These are phyloP conservation scores for Galerucella pusilla DNA, from an alignment of 2,888 invertebrate species.

Conservation along the genomic window DNA sequence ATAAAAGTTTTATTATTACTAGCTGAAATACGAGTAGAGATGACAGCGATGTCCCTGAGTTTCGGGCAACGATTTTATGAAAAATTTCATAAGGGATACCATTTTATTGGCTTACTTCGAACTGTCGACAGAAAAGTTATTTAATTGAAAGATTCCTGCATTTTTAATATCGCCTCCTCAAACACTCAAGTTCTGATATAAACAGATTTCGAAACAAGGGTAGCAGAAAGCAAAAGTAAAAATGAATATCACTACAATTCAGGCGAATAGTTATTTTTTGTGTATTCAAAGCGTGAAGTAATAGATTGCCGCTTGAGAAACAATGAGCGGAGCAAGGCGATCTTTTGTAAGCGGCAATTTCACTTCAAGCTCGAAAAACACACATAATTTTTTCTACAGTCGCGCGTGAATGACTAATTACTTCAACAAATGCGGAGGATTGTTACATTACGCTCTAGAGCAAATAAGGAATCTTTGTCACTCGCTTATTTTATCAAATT, in stretches of 20 bases:
- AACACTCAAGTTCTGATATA: not conserved
- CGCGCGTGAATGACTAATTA: no score
- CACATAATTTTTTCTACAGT: no score
- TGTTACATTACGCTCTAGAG: no score
- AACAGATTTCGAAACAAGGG: not conserved
- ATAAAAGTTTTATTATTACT: conserved; percentile 1
- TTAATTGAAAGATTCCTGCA: conserved; percentile 14
- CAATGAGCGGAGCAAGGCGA: no score
- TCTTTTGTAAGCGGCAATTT: no score
- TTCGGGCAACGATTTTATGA: conserved; percentile 32
- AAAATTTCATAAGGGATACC: conserved; percentile 39
- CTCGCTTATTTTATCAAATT: no score
- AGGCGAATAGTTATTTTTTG: no score
- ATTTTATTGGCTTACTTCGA: conserved; percentile 38
- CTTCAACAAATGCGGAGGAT: no score
- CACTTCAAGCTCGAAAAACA: no score
- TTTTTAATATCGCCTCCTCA: conserved; percentile 10
- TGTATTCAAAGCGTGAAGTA: no score
- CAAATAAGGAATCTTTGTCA: no score
- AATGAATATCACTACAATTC: not conserved
- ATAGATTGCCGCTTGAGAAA: no score
- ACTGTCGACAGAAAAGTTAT: conserved; percentile 24
- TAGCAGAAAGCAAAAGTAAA: not conserved
- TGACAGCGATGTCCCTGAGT: not conserved
- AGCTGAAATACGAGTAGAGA: not conserved